Evolutionary conservation across 2,797 vertebrate species (phyloP).

Genomic region (Pipistrellus pipistrellus): DNA sequence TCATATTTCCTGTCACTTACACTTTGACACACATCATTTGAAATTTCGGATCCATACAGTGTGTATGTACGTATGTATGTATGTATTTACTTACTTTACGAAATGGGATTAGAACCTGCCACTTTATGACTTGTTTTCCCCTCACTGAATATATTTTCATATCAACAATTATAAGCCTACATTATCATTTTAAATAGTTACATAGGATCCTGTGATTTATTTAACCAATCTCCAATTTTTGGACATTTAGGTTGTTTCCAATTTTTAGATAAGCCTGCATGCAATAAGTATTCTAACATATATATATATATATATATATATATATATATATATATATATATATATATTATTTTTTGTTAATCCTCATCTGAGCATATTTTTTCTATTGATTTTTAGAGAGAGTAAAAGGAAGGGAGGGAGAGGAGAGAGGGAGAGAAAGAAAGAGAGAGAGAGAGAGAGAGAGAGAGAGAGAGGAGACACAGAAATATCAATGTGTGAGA

Average conservation of each 20-base stretch:
- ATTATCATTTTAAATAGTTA: not conserved
- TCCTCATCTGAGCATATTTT: too few species aligned
- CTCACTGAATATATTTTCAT: not conserved
- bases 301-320: not conserved
- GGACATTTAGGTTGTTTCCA: slow-evolving; percentile 4
- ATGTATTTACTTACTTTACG: not conserved
- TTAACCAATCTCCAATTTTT: not conserved
- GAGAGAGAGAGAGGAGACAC: too few species aligned
- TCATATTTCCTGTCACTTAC: slow-evolving; percentile 2
- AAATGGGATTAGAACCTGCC: not conserved
- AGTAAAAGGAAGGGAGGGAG: too few species aligned
- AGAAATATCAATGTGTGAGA: too few species aligned
- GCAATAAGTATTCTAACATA: not conserved
- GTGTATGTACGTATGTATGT: not conserved
- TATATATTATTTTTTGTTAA: too few species aligned
- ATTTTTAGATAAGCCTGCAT: slow-evolving; percentile 38
- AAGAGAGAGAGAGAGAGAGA: too few species aligned
- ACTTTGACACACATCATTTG: not conserved
- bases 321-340: too few species aligned
- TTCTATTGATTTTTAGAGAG: too few species aligned
- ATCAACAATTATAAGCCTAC: not conserved
- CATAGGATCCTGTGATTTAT: not conserved
- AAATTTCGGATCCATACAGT: slow-evolving; percentile 43
- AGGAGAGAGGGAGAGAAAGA: too few species aligned
- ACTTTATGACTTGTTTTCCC: not conserved